A percentile compares a stretch with the other conserved stretches of the same genome.
Conservation (phyloP, 1,140 invertebrate genomes). For the Rhopalosiphum maidis region DNA sequence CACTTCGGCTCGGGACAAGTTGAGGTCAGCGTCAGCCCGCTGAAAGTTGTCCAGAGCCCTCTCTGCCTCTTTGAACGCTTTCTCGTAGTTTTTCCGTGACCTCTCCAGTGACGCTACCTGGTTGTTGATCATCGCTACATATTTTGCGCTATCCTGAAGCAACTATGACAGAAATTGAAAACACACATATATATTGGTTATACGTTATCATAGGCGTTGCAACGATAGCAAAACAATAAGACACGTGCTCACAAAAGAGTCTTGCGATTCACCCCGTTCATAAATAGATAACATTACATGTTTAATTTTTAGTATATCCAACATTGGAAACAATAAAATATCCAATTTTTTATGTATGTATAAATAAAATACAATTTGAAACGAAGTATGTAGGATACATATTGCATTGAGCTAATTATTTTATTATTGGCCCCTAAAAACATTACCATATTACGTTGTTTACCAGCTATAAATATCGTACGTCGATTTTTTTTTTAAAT, state of each 20-base stretch:
- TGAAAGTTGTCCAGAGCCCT: conserved; percentile 91
- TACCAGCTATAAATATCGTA: no score
- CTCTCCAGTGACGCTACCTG: conserved; percentile 83
- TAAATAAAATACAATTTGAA: neutral
- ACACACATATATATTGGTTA: neutral
- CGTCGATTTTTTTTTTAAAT: neutral
- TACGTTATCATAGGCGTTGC: neutral
- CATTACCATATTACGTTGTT: no score
- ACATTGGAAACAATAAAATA: neutral
- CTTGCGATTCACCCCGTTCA: no score
- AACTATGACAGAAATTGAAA: conserved; percentile 65
- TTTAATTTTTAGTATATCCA: neutral
- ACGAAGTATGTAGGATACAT: neutral
- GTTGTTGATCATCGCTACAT: conserved; percentile 78
- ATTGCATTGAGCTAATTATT: neutral
- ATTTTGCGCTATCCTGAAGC: conserved; percentile 83
- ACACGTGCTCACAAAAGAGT: neutral
- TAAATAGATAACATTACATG: neutral
- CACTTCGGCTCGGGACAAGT: conserved; percentile 90
- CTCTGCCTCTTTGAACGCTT: conserved; percentile 89
- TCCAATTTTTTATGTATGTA: neutral
- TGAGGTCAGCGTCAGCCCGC: conserved; percentile 91
- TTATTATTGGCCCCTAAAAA: neutral
- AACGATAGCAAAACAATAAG: neutral
- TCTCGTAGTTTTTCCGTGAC: conserved; percentile 92